phyloP scores from a whole-genome alignment of 2,797 vertebrate species.

The Calcarius lapponicus region DNA sequence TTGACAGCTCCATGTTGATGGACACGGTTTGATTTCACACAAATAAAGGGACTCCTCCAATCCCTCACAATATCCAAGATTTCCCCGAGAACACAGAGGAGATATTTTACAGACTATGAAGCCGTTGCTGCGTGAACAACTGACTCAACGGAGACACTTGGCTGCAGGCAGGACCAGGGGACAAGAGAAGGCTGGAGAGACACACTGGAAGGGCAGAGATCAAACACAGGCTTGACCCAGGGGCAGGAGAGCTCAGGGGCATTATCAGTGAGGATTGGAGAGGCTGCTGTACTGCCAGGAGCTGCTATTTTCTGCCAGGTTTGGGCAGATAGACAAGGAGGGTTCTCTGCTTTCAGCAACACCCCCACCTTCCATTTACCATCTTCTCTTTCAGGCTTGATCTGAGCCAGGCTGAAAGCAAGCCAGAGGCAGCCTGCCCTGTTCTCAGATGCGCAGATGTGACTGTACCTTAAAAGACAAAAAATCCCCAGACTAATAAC shows the following conservation, averaged over 20 bases:
- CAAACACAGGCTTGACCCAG: neutral
- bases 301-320: neutral
- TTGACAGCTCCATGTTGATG: neutral
- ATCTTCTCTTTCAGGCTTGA: neutral
- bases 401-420: neutral
- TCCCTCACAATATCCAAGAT: too few species aligned
- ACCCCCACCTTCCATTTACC: too few species aligned
- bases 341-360: neutral
- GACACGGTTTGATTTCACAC: neutral
- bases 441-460: neutral
- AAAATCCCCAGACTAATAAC: fast-evolving
- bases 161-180: fast-evolving
- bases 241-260: too few species aligned
- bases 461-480: neutral
- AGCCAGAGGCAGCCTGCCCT: neutral
- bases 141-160: neutral
- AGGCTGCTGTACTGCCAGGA: neutral
- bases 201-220: neutral
- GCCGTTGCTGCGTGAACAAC: neutral
- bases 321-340: neutral
- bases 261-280: fast-evolving
- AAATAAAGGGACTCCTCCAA: neutral
- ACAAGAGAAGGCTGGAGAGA: neutral
- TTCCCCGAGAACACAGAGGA: neutral
- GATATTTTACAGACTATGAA: neutral